phyloP scores from a whole-genome alignment of 2,797 vertebrate genomes.

The Danio tinwini region DNA sequence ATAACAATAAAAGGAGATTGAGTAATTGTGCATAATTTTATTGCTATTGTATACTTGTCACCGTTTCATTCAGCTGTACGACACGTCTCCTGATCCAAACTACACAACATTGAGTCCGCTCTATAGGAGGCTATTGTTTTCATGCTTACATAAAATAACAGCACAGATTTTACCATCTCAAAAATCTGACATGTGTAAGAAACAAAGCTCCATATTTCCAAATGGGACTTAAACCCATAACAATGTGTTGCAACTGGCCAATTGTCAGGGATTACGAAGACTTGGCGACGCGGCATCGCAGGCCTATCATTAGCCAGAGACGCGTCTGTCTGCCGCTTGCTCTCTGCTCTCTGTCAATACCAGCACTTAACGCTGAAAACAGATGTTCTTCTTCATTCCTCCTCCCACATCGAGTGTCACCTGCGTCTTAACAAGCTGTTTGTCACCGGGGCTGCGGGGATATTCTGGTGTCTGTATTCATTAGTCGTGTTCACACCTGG shows the following conservation, averaged over 20 bases:
- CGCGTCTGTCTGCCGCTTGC: conserved; percentile 44
- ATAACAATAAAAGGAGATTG: background rate
- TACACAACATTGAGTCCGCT: conserved; percentile 14
- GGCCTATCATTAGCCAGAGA: conserved; percentile 55
- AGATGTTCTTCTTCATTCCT: conserved; percentile 58
- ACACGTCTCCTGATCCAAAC: background rate
- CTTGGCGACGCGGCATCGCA: conserved; percentile 10
- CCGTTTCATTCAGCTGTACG: background rate
- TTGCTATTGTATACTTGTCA: background rate
- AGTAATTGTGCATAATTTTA: background rate
- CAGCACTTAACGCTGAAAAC: conserved; percentile 57
- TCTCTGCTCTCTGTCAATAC: conserved; percentile 55
- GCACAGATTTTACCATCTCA: conserved; percentile 11
- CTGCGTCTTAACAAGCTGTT: conserved; percentile 54
- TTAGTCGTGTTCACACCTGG: conserved; percentile 51
- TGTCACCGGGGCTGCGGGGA: conserved; percentile 34
- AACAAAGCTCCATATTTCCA: conserved; percentile 12
- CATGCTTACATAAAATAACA: conserved; percentile 42
- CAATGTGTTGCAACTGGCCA: conserved; percentile 1
- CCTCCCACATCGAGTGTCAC: conserved; percentile 46
- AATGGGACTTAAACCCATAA: conserved; percentile 1
- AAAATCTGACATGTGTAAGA: conserved; percentile 10
- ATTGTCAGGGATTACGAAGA: conserved; percentile 2
- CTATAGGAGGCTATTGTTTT: conserved; percentile 36
- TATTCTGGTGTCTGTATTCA: conserved; percentile 51